Evolutionary conservation across 92 coral and sea anemone genomes (phyloP).

Genomic region (Actinostola sp.): DNA sequence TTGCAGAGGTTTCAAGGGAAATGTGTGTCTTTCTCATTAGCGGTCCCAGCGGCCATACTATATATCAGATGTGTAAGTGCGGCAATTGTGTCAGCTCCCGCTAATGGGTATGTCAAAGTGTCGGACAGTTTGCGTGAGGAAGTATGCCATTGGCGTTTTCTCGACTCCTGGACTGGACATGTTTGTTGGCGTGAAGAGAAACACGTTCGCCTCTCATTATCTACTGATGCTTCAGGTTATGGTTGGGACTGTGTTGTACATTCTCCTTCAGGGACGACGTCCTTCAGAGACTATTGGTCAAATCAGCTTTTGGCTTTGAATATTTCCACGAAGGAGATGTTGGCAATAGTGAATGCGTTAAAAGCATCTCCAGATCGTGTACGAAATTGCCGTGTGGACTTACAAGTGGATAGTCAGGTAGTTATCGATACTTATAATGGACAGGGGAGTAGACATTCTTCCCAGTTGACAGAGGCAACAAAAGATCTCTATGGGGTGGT

Average conservation of each 20-base stretch:
- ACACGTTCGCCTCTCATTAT: slow-evolving; percentile 3
- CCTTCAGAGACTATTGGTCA: slow-evolving; percentile 30
- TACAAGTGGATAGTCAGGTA: slow-evolving; percentile 13
- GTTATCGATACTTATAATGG: slow-evolving; percentile 11
- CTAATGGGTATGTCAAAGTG: neutral
- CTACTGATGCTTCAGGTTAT: slow-evolving; percentile 37
- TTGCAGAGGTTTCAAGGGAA: slow-evolving; percentile 22
- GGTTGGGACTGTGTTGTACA: slow-evolving; percentile 26
- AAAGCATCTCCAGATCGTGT: neutral
- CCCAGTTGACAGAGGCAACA: slow-evolving; percentile 12
- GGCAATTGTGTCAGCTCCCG: neutral
- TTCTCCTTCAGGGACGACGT: neutral
- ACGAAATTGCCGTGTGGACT: neutral
- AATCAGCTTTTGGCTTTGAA: neutral
- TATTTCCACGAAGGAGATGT: slow-evolving; percentile 22
- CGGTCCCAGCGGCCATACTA: slow-evolving; percentile 14
- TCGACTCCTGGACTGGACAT: slow-evolving; percentile 18
- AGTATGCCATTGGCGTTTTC: slow-evolving; percentile 6
- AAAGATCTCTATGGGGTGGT: slow-evolving; percentile 1
- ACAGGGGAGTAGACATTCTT: slow-evolving; percentile 23
- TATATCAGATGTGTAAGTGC: slow-evolving; percentile 6
- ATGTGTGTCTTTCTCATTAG: slow-evolving; percentile 15
- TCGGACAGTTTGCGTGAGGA: neutral
- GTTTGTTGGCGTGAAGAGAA: slow-evolving; percentile 42
- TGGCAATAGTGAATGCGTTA: slow-evolving; percentile 16